A percentile compares a stretch with the other conserved stretches of the same genome.
phyloP scores from a whole-genome alignment of 2,113 vertebrate genomes.

The Perognathus longimembris region DNA sequence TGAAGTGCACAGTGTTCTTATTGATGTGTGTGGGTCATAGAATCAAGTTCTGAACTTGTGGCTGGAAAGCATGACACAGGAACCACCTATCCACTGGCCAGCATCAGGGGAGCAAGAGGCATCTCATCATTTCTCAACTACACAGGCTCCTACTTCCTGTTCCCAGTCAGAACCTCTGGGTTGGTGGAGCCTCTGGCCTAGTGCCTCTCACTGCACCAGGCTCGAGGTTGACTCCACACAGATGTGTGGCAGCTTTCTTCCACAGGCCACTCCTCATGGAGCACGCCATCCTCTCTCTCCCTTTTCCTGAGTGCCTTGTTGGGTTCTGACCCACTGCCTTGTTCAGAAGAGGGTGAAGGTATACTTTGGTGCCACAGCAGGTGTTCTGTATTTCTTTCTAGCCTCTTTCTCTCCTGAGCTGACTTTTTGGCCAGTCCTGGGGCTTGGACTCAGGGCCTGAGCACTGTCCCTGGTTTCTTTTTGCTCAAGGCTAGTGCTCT shows the following conservation, averaged over 20 bases:
- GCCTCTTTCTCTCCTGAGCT: background rate
- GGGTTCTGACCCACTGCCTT: background rate
- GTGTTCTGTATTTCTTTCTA: background rate
- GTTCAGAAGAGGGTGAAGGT: background rate
- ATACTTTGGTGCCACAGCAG: background rate
- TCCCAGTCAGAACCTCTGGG: background rate
- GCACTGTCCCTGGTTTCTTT: too few relatives aligned
- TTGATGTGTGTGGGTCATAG: background rate
- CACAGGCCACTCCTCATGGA: background rate
- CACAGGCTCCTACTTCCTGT: too few relatives aligned
- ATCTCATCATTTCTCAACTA: background rate
- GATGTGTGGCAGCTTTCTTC: background rate
- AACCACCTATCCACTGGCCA: too few relatives aligned
- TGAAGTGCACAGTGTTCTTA: background rate
- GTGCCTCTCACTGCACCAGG: background rate
- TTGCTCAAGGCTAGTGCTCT: too few relatives aligned
- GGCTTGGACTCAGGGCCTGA: too few relatives aligned
- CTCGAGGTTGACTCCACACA: background rate
- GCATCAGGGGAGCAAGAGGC: too few relatives aligned
- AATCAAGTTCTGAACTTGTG: background rate
- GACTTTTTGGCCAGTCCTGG: too few relatives aligned
- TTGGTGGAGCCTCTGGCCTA: background rate
- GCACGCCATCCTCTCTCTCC: too few relatives aligned
- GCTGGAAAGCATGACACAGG: background rate
- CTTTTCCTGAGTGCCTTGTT: background rate